Evolutionary conservation across 2,113 vertebrate species (phyloP).

Genomic region (Lichenostomus cassidix): DNA sequence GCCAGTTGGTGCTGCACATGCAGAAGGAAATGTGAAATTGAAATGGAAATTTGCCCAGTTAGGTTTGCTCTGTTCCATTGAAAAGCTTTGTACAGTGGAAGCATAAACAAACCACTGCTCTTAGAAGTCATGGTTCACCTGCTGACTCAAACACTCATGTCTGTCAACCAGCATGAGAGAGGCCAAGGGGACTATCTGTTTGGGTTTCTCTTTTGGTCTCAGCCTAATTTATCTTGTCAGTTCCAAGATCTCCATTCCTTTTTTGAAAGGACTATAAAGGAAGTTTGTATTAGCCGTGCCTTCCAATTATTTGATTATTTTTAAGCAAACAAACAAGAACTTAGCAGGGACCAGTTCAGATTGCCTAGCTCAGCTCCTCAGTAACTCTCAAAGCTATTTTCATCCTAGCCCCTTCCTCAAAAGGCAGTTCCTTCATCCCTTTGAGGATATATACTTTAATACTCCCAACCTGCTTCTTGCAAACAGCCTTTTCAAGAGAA

Average conservation of each 20-base stretch:
- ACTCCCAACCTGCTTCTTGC: conserved; percentile 31
- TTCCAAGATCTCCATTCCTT: conserved; percentile 28
- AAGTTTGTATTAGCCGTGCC: neutral
- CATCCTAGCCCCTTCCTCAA: neutral
- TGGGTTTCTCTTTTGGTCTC: conserved; percentile 15
- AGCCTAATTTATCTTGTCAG: conserved; percentile 45
- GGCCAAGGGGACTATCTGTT: conserved; percentile 34
- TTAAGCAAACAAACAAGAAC: conserved; percentile 31
- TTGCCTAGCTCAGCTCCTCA: neutral
- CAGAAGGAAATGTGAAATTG: neutral
- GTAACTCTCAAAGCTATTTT: neutral
- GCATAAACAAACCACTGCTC: conserved; percentile 43
- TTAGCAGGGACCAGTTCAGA: neutral
- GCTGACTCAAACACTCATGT: conserved; percentile 28
- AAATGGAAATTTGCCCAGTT: neutral
- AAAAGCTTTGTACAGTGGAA: conserved; percentile 16
- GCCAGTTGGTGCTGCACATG: neutral
- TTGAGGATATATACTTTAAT: conserved; percentile 41
- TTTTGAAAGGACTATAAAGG: neutral
- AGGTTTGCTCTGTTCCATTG: conserved; percentile 14
- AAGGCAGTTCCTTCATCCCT: neutral
- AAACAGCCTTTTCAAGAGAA: conserved; percentile 58
- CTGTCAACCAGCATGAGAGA: conserved; percentile 21
- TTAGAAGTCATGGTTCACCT: conserved; percentile 56
- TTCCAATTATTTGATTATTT: conserved; percentile 13